Percentiles rank a stretch among this genome's conserved stretches.
These are phyloP conservation scores for Cinclus mexicanus DNA, from an alignment of 2,113 vertebrate species.

Conservation along the genomic window DNA sequence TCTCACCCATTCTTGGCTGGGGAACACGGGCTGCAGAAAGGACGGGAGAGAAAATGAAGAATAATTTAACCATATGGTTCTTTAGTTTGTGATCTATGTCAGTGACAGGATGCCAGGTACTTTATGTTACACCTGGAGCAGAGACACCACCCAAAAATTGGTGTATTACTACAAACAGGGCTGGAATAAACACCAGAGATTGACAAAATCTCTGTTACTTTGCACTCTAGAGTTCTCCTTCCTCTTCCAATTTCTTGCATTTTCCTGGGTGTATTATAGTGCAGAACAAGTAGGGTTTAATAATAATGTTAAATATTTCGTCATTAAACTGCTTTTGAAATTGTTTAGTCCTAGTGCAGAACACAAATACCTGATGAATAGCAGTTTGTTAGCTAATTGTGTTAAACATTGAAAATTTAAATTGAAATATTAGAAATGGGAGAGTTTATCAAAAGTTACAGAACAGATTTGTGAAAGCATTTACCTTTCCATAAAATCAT, in stretches of 20 bases:
- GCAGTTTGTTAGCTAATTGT: background rate
- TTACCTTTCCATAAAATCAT: background rate
- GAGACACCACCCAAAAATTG: background rate
- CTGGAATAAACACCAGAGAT: background rate
- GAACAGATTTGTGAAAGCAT: background rate
- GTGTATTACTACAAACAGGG: background rate
- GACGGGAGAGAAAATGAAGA: conserved; percentile 22
- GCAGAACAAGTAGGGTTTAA: background rate
- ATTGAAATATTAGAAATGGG: background rate
- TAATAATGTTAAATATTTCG: background rate
- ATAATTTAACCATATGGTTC: conserved; percentile 51
- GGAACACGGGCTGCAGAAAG: background rate
- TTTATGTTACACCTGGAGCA: conserved; percentile 23
- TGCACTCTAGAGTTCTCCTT: background rate
- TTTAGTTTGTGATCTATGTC: conserved; percentile 44
- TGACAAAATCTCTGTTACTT: conserved; percentile 15
- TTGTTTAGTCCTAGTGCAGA: background rate
- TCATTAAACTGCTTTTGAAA: background rate
- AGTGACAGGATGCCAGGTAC: background rate
- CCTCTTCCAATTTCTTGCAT: background rate
- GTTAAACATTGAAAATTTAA: background rate
- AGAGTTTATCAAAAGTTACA: background rate
- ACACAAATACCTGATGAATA: background rate
- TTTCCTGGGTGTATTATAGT: background rate
- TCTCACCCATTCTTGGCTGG: conserved; percentile 17